phyloP scores from a whole-genome alignment of 2,113 vertebrate species.

The Vicugna pacos region DNA sequence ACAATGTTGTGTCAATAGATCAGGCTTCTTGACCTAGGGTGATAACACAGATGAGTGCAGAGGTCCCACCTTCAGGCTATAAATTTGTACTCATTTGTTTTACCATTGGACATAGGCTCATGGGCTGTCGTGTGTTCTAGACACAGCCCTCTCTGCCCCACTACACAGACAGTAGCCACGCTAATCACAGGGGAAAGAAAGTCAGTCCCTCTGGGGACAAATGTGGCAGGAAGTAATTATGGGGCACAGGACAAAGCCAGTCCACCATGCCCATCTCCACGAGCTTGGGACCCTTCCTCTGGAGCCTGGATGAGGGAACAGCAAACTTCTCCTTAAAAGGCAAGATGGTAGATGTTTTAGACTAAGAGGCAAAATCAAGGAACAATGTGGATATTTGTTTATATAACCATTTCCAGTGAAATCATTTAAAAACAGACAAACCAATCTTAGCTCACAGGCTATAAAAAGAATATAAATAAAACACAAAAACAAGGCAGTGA shows the following conservation, averaged over 20 bases:
- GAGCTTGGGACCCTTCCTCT: neutral
- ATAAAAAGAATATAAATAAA: neutral
- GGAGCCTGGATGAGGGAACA: neutral
- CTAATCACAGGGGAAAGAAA: neutral
- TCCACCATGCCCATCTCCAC: neutral
- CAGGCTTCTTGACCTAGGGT: neutral
- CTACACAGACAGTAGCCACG: neutral
- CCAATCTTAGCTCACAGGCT: neutral
- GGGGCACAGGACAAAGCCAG: neutral
- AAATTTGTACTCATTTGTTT: neutral
- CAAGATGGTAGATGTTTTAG: neutral
- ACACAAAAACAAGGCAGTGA: neutral
- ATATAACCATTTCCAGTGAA: neutral
- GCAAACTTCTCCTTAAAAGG: neutral
- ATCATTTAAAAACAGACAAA: constrained; percentile 1
- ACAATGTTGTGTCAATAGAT: neutral
- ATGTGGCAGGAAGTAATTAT: neutral
- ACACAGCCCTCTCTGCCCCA: too few relatives aligned
- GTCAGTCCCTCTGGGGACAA: neutral
- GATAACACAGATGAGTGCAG: neutral
- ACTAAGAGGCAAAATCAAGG: neutral
- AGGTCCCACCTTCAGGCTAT: neutral
- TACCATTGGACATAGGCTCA: neutral
- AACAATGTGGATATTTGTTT: neutral
- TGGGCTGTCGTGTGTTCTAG: neutral